Percentiles rank a stretch among this genome's conserved stretches.
Conservation (phyloP, 2,797 vertebrate genomes). For the Malacoraja senta region DNA sequence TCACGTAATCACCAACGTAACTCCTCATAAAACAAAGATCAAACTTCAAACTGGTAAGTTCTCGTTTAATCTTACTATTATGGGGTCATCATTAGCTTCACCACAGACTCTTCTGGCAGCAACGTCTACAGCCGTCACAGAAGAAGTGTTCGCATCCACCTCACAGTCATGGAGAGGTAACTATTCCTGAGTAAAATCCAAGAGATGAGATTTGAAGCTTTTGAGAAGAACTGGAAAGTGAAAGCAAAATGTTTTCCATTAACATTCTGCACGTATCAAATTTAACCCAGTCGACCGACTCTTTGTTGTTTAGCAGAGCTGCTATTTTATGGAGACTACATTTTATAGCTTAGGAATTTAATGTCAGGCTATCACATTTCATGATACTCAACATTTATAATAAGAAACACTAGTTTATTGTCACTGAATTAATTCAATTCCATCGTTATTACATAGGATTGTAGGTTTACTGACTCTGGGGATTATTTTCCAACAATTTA, state of each 20-base stretch:
- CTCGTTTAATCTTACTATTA: too few species aligned
- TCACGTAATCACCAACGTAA: too few species aligned
- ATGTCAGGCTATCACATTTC: background rate
- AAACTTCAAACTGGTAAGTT: too few species aligned
- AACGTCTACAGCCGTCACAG: background rate
- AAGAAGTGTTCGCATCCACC: background rate
- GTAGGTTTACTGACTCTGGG: background rate
- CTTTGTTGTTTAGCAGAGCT: background rate
- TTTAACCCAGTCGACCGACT: background rate
- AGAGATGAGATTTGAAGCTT: background rate
- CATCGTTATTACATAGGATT: slow-evolving; percentile 20
- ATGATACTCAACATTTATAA: background rate
- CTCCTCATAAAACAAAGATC: too few species aligned
- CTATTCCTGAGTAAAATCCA: background rate
- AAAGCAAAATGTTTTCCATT: background rate
- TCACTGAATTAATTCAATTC: background rate
- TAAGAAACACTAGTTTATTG: background rate
- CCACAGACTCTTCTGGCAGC: background rate
- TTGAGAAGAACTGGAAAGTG: slow-evolving; percentile 4
- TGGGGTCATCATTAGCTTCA: background rate
- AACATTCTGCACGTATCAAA: background rate
- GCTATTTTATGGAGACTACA: background rate
- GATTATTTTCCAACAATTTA: background rate
- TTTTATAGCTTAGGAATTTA: background rate
- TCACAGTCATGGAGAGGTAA: background rate